Base-by-base conservation (phyloP, 2,113 vertebrate species). In the Pteruthius melanotis region DNA sequence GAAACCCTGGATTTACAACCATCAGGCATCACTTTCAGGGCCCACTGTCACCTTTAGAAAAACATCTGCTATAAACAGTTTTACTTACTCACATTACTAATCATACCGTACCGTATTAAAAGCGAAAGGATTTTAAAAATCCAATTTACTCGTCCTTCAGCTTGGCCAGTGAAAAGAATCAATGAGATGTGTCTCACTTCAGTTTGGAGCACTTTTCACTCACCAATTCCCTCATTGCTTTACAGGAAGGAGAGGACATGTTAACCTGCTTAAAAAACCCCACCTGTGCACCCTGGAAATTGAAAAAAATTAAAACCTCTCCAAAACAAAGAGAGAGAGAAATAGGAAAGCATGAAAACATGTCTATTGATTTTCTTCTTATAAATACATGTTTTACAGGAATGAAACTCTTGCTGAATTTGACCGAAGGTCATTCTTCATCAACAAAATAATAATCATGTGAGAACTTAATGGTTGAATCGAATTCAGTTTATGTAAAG, bases 91-190 rank as follows among this genome's bases (percentile, higher is more conserved):
- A 57, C 75, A 56, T 89, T 75, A 68, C 57, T 89, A 89, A 85
- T 92, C 93, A 86, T 37, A 60, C 39, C 56, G 28, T 33, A 44
- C 18, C 60, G 76, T 74, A 90, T 78, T 93, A 95, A 92, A 92
- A 92, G 35, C 42, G 59, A 92, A 93, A 80, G 83, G 77, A 87
- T 95, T 94, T 90, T 2, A n/a, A 93, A 96, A 93, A 84, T 56
- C 50, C 57, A 53, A 72, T 88, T 69, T 93, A 54, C 59, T 89
- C 83, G 83, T 78, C 81, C 87, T 92, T 95, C 78, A 93, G 37
- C 75, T 78, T 40, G 83, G 87, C 31, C 72, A 81, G 44, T 70
- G 75, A 81, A 89, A 87, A 90, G 86, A 86, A 94, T 92, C 92
- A 86, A 71, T 81, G 83, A 80, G 63, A 39, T 64, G 23, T n/a